Base-by-base conservation (phyloP, 2,797 vertebrate genomes). In the Macropodus opercularis region DNA sequence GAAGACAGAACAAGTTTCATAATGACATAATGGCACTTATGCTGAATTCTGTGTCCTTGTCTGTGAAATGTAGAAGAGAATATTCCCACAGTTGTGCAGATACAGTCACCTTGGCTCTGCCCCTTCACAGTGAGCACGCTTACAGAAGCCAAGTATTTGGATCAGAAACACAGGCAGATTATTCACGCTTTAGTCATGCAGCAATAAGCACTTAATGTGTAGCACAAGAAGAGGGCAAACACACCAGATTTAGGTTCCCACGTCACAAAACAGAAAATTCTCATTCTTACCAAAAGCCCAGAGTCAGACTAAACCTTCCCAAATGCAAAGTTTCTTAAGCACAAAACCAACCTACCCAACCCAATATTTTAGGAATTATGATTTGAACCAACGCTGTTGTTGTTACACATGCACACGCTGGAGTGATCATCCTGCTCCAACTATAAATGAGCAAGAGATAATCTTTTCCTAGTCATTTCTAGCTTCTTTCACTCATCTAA, bases 121-220 rank as follows among this genome's bases (percentile, higher is more conserved):
- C 52, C 39, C 53, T 49, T 29, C 8, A 19, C n/a, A n/a, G n/a
- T n/a, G n/a, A n/a, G n/a, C n/a, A n/a, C n/a, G n/a, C n/a, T n/a
- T n/a, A n/a, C n/a, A n/a, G 34, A 63, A 62, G 69, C 59, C 44
- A 51, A 23, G 40, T 23, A 48, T 73, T 69, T 73, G 72, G 69
- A 72, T 76, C 63, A 71, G 50, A 72, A 72, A 70, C 58, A 54
- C 27, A n/a, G 55, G 78, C 48, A 19, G 75, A 80, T 83, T 81
- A 87, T 63, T 40, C 6, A 50, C 9, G 63, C 62, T 73, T 81
- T 70, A 64, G 76, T 44, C 53, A 69, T 13, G 32, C 58, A 69
- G 83, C 75, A 72, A 69, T 74, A 35, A 72, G 59, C 34, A 38
- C 50, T 67, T 66, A 41, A 79, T 47, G 31, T 51, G 59, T 24